These are phyloP conservation scores for Saccostrea cuccullata DNA, from an alignment of 1,140 invertebrate species.

Conservation along the genomic window DNA sequence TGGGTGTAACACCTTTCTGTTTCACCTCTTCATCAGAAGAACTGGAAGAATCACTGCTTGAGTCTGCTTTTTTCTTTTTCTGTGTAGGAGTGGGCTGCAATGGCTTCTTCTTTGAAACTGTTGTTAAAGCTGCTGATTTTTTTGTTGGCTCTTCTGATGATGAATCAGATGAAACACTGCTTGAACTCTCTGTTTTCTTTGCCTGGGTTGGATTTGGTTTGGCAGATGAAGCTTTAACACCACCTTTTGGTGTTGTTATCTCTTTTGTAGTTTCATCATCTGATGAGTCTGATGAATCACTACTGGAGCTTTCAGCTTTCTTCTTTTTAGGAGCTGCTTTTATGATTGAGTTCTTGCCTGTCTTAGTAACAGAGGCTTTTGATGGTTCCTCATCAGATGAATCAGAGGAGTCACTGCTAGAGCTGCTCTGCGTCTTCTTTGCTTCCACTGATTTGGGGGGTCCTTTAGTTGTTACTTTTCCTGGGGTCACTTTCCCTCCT, in stretches of 20 bases:
- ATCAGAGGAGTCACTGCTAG: conserved; percentile 46
- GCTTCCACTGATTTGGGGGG: neutral
- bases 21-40: neutral
- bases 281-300: conserved; percentile 56
- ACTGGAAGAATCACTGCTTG: neutral
- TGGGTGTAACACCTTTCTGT: neutral
- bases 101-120: neutral
- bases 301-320: conserved; percentile 33
- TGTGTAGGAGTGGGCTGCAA: neutral
- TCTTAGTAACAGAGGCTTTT: neutral
- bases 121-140: neutral
- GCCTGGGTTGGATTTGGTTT: conserved; percentile 34
- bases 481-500: conserved; percentile 33
- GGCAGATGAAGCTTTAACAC: neutral
- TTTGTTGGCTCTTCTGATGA: conserved; percentile 36
- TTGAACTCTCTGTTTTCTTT: conserved; percentile 34
- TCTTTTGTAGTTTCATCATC: conserved; percentile 49
- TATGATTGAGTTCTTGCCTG: neutral
- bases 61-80: neutral
- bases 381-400: conserved; percentile 25
- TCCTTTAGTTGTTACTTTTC: conserved; percentile 16
- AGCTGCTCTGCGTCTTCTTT: conserved; percentile 39
- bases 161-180: conserved; percentile 50
- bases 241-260: neutral
- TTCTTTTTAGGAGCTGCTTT: conserved; percentile 40